Evolutionary conservation across 2,113 vertebrate genomes (phyloP).

Genomic region (Rhodinocichla rosea): DNA sequence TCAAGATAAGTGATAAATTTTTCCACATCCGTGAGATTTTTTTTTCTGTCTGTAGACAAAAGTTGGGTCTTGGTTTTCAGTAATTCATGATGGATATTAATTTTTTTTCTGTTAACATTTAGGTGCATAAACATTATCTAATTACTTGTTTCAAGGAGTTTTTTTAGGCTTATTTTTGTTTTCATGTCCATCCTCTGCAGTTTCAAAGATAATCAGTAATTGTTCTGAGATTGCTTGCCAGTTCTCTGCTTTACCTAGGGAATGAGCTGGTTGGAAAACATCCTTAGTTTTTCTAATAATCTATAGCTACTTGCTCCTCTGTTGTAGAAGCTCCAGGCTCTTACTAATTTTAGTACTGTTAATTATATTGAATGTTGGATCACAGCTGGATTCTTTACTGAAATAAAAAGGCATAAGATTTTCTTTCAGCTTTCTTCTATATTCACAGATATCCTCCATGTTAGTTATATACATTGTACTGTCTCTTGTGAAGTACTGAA

Average conservation of each 20-base stretch:
- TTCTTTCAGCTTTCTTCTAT: neutral
- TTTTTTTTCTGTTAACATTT: neutral
- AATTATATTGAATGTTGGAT: neutral
- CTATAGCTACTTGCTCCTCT: neutral
- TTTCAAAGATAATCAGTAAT: neutral
- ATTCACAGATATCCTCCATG: neutral
- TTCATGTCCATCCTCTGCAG: neutral
- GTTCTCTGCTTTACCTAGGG: neutral
- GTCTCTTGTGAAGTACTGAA: neutral
- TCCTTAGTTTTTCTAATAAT: neutral
- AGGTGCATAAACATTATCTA: neutral
- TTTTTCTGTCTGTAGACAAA: neutral
- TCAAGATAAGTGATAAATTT: neutral
- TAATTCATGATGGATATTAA: neutral
- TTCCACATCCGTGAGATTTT: neutral
- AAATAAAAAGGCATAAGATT: neutral
- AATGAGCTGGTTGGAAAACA: neutral
- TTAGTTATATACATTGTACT: neutral
- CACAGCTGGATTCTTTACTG: neutral
- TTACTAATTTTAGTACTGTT: neutral
- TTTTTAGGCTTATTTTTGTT: neutral
- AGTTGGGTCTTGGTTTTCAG: neutral
- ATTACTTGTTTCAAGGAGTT: neutral
- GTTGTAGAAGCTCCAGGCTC: neutral
- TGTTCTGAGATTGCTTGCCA: neutral